Conservation (phyloP, 2,888 invertebrate species). For the Campoplex capitator region DNA sequence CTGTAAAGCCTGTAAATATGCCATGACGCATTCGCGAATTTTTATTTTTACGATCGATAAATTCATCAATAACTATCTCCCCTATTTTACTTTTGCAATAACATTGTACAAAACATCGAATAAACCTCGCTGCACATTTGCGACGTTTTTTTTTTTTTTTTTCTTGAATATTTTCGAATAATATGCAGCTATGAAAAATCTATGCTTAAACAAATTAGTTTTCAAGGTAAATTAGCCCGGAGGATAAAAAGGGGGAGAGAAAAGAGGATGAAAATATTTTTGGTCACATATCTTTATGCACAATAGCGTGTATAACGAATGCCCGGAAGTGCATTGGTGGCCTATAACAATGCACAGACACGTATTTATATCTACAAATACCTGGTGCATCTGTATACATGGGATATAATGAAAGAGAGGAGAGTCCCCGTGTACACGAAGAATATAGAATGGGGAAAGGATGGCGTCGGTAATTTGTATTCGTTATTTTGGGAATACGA, state of each 20-base stretch:
- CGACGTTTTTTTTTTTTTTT: neutral
- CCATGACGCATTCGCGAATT: too few relatives aligned
- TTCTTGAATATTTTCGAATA: neutral
- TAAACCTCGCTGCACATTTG: neutral
- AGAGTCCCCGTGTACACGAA: neutral
- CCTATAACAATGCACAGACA: slow-evolving; percentile 16
- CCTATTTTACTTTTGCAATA: neutral
- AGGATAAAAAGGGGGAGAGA: neutral
- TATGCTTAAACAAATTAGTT: neutral
- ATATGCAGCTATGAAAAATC: neutral
- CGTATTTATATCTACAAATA: neutral
- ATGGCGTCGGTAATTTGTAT: slow-evolving; percentile 61
- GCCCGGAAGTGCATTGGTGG: slow-evolving; percentile 13
- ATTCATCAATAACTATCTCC: too few relatives aligned
- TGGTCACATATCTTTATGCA: neutral
- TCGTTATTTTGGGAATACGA: slow-evolving; percentile 65
- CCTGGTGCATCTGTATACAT: neutral
- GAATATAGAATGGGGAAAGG: slow-evolving; percentile 55
- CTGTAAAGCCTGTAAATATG: neutral
- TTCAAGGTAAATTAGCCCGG: neutral
- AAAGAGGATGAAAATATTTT: neutral
- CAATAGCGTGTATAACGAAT: slow-evolving; percentile 6
- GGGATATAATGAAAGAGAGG: slow-evolving; percentile 20
- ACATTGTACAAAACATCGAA: neutral
- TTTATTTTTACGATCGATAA: too few relatives aligned